Evolutionary conservation across 2,888 invertebrate species (phyloP).

Genomic region (Cheilosia variabilis): DNA sequence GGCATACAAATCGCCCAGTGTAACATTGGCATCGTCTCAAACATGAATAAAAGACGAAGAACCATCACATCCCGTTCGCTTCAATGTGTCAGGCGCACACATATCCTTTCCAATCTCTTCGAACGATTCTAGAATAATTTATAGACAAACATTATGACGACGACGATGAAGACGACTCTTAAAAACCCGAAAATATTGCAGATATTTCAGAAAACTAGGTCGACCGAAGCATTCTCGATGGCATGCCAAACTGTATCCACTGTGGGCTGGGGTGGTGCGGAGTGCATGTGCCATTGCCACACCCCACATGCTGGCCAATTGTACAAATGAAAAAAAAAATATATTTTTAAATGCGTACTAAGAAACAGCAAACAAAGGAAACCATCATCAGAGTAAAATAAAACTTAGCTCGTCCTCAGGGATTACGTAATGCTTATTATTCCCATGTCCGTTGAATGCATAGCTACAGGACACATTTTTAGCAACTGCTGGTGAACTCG

Average conservation of each 20-base stretch:
- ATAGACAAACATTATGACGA: conserved; percentile 44
- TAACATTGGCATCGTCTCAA: conserved; percentile 52
- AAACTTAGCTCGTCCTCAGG: conserved; percentile 49
- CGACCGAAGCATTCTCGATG: conserved; percentile 54
- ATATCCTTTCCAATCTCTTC: conserved; percentile 50
- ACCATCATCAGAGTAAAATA: conserved; percentile 2
- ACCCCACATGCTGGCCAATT: conserved; percentile 43
- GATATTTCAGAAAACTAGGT: conserved; percentile 65
- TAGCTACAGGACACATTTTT: neutral
- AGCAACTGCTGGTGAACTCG: conserved; percentile 31
- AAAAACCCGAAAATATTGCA: conserved; percentile 63
- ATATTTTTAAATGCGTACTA: conserved; percentile 32
- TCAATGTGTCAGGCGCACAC: conserved; percentile 36
- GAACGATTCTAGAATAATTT: conserved; percentile 64
- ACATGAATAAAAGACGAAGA: conserved; percentile 39
- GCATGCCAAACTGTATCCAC: conserved; percentile 58
- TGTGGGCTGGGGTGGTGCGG: neutral
- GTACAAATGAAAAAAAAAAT: conserved; percentile 19
- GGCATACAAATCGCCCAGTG: conserved; percentile 37
- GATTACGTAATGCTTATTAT: conserved; percentile 53
- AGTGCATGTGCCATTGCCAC: conserved; percentile 4
- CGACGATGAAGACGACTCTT: conserved; percentile 5
- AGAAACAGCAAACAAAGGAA: conserved; percentile 28
- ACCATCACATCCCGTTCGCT: conserved; percentile 22
- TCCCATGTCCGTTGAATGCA: conserved; percentile 43